phyloP scores from a whole-genome alignment of 2,888 invertebrate genomes.

The Saturnia pavonia region DNA sequence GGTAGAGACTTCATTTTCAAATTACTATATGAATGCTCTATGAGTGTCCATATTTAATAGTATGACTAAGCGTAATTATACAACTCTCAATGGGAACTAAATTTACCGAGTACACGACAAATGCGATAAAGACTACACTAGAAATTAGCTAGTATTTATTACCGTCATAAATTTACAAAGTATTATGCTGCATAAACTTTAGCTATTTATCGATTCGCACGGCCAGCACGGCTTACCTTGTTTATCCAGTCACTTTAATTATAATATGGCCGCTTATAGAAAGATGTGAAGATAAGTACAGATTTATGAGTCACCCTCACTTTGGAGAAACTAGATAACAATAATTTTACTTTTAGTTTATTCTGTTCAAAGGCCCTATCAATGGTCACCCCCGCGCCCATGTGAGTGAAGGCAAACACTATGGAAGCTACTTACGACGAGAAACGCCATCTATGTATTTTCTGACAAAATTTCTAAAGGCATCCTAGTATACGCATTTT shows the following conservation, averaged over 20 bases:
- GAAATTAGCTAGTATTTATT: constrained; percentile 1
- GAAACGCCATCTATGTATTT: no score
- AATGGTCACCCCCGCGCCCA: no score
- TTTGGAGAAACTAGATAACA: no score
- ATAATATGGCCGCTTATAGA: background rate
- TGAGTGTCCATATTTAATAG: background rate
- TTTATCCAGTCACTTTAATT: background rate
- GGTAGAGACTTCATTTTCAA: background rate
- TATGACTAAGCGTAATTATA: background rate
- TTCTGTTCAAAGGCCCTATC: no score
- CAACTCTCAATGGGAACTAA: background rate
- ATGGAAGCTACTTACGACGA: no score
- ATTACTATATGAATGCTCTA: background rate
- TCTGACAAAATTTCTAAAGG: no score
- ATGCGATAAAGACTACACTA: background rate
- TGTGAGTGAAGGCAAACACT: no score
- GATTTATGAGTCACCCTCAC: no score
- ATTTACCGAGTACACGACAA: background rate
- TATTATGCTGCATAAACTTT: background rate
- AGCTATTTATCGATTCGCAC: background rate
- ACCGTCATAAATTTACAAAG: background rate
- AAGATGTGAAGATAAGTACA: no score
- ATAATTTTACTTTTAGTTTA: no score
- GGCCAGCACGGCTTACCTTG: background rate
- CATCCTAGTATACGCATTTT: no score